Base-by-base conservation (phyloP, 2,888 invertebrate genomes). In the Chrysotoxum bicinctum region DNA sequence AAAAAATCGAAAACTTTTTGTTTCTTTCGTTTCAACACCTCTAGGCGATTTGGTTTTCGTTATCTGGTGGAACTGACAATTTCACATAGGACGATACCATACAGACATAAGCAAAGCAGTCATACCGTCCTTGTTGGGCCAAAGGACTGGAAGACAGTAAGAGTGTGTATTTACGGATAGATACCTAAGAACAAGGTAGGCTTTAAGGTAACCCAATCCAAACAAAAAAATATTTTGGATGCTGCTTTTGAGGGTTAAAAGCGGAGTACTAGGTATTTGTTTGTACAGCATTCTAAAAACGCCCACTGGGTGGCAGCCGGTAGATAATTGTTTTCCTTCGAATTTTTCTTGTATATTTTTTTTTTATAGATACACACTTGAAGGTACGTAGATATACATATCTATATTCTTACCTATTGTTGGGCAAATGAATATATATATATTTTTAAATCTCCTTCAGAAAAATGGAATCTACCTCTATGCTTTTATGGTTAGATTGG, bases 11-110 rank as follows among this genome's bases (percentile, higher is more conserved):
- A 75, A 87, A 72, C 68, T 78, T 79, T 87, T 83, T 87, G 64
- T 88, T 88, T 87, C 87, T 88, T 58, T 88, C 88, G 87, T 88
- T 89, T 88, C 90, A 90, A 90, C 89, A 89, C 89, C 88, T 89
- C 89, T 89, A 87, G 90, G 90, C 90, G 89, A 88, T 89, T 89
- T 89, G 88, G 88, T 87, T 89, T 68, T 80, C 66, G 76, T 81
- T 86, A 85, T 87, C 76, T 80, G 75, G 68, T 76, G 74, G 80
- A 68, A 81, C 85, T 80, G 72, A 76, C 76, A 76, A 72, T 66
- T 66, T 72, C 76, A 80, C 62, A 78, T 60, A 70, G 73, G 69
- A 69, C 43, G 58, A 78, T 62, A 52, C 32, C 60, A 54, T 14
- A 54, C 40, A 56, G 48, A 62, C 35, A 64, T 74, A 35, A 43